Evolutionary conservation across 2,113 vertebrate genomes (phyloP), one percentile per base, ranked within the genome.

Genomic region (Hypocryptadius cinnamomeus): DNA sequence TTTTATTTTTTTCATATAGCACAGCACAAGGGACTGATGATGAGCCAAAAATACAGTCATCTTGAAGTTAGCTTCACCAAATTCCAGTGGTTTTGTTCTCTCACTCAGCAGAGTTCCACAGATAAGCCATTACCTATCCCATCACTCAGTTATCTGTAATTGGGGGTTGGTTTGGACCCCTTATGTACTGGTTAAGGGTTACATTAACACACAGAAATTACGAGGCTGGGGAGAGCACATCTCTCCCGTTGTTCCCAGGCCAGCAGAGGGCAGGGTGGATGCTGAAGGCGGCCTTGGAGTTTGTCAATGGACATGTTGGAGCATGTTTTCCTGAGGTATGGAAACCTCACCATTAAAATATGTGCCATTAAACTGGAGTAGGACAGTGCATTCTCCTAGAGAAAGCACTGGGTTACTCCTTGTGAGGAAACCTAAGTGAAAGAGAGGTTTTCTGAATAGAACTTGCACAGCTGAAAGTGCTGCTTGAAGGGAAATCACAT

Each of bases 211-310:
- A 35, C 6, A 1, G 60, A 30, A 72, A 56, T 45, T 31, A 31
- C 0, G 0, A 53, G 59, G 42, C 1, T 18, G 39, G 12, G 8
- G 35, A 40, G 39, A 59, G 33, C 47, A 50, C 8, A 25, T 24
- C 39, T 47, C 17, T 87, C 23, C 54, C 2, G 0, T 25, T 33
- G 23, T 28, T 37, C 8, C 20, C 30, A 25, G 65, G 5, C 89
- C 98, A 97, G 95, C 97, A 98, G 98, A 95, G 98, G 97, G 98
- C 98, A 97, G 96, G 47, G 81, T 60, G 57, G 79, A 66, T 59
- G 59, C 45, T 42, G 63, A 68, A 90, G 44, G 22, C 9, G 1
- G 23, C 30, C 74, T 77, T 47, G 50, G 18, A 28, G 60, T 65
- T 85, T 85, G 65, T 74, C 90, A 88, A 72, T 84, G 85, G 95